Evolutionary conservation across 2,113 vertebrate genomes (phyloP).

Genomic region (Zingel zingel): DNA sequence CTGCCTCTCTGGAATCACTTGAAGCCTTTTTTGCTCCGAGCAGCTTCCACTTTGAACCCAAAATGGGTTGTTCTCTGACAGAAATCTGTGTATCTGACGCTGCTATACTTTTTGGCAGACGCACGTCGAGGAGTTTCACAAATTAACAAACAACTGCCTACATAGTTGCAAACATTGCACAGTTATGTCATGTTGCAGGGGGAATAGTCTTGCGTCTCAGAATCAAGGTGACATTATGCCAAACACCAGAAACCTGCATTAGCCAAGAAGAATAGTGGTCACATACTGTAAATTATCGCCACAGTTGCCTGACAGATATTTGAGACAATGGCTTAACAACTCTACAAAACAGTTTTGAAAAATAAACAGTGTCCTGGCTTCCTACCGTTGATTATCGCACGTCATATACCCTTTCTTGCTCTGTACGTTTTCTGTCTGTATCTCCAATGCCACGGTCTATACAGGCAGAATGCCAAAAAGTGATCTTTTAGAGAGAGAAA

Average conservation of each 20-base stretch:
- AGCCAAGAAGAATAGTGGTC: background rate
- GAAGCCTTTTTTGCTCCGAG: background rate
- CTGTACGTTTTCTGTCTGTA: background rate
- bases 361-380: background rate
- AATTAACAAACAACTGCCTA: background rate
- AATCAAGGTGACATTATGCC: background rate
- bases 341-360: background rate
- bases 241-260: background rate
- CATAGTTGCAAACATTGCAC: background rate
- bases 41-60: background rate
- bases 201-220: background rate
- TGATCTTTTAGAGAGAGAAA: background rate
- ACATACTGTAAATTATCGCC: no score
- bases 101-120: background rate
- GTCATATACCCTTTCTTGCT: background rate
- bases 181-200: background rate
- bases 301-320: background rate
- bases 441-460: background rate
- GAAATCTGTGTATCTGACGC: background rate
- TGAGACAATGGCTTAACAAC: background rate
- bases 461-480: background rate
- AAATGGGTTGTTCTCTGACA: background rate
- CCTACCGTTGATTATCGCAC: background rate
- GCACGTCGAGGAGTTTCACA: background rate
- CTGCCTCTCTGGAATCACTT: background rate